phyloP scores from a whole-genome alignment of 2,113 vertebrate genomes.

The Actinemys pallida region DNA sequence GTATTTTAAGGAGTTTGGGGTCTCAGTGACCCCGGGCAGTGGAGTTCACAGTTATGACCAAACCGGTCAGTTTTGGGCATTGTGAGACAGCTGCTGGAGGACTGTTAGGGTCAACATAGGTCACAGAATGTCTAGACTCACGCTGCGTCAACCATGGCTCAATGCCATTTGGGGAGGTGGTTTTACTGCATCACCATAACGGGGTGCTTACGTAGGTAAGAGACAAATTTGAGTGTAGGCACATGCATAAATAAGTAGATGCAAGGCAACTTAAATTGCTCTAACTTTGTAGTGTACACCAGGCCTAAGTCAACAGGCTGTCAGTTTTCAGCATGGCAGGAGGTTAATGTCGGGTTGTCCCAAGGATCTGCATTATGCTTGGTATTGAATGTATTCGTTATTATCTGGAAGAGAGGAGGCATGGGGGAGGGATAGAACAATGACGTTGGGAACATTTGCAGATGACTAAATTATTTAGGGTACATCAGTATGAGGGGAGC shows the following conservation, averaged over 20 bases:
- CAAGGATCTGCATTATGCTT: slow-evolving; percentile 33
- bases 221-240: background rate
- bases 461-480: slow-evolving; percentile 51
- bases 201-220: background rate
- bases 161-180: background rate
- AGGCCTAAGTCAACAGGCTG: slow-evolving; percentile 39
- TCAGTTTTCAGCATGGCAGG: slow-evolving; percentile 24
- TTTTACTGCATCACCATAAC: background rate
- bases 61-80: no score
- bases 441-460: slow-evolving; percentile 45
- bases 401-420: slow-evolving; percentile 51
- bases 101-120: no score
- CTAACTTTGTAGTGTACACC: background rate
- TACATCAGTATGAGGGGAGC: slow-evolving; percentile 3
- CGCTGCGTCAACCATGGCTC: background rate
- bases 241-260: background rate
- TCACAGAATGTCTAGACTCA: no score
- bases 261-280: background rate
- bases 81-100: no score
- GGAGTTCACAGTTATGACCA: no score
- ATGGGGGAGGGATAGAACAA: background rate
- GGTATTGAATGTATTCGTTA: slow-evolving; percentile 40
- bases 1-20: no score
- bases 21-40: no score
- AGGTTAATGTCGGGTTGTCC: slow-evolving; percentile 38